These are phyloP conservation scores for Condylostylus longicornis DNA, from an alignment of 1,140 invertebrate genomes.

Conservation along the genomic window DNA sequence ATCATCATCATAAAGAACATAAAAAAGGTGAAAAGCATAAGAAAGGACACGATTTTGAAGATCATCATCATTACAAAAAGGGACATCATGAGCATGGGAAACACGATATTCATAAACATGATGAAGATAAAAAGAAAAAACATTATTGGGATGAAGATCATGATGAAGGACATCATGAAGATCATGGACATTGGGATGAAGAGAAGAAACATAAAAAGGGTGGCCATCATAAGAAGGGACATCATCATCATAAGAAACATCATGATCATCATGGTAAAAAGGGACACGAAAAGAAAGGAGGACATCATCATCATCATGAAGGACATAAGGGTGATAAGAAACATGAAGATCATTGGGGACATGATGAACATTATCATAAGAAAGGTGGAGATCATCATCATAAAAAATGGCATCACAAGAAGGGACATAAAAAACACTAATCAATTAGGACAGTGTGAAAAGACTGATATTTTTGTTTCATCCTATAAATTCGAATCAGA, in stretches of 20 bases:
- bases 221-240: slow-evolving; percentile 52
- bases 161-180: slow-evolving; percentile 54
- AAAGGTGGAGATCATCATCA: slow-evolving; percentile 49
- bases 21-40: slow-evolving; percentile 60
- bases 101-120: slow-evolving; percentile 57
- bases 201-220: slow-evolving; percentile 53
- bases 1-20: slow-evolving; percentile 53
- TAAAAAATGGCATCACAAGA: slow-evolving; percentile 48
- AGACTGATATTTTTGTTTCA: too few relatives aligned
- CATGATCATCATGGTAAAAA: slow-evolving; percentile 59
- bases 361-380: slow-evolving; percentile 47
- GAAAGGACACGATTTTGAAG: slow-evolving; percentile 46
- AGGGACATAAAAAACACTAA: too few relatives aligned
- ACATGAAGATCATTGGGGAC: slow-evolving; percentile 47
- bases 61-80: slow-evolving; percentile 52
- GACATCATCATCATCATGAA: slow-evolving; percentile 43
- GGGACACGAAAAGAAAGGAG: slow-evolving; percentile 52
- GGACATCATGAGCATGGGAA: slow-evolving; percentile 65
- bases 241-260: slow-evolving; percentile 51
- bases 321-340: slow-evolving; percentile 54
- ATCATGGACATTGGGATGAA: slow-evolving; percentile 51
- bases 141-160: slow-evolving; percentile 70
- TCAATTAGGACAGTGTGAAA: too few relatives aligned
- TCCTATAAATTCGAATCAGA: too few relatives aligned
- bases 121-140: slow-evolving; percentile 69